Base-by-base conservation (phyloP, 2,888 invertebrate species). In the Clistopyga incitator region DNA sequence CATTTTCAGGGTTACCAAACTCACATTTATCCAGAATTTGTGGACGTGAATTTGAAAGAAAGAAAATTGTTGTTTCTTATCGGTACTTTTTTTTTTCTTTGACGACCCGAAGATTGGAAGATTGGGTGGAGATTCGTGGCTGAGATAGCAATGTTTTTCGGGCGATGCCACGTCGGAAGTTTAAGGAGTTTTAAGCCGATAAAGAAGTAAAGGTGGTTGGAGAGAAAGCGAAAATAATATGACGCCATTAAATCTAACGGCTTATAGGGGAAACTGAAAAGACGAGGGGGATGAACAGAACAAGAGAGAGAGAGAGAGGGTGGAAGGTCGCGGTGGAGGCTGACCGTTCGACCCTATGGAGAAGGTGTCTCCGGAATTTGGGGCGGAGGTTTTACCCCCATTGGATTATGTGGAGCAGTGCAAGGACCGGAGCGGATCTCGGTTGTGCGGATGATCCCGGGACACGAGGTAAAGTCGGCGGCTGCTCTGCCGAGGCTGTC, bases 171-270 rank as follows among this genome's bases (percentile, higher is more conserved):
- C 6, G 29, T 20, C 18, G 77, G 47, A 68, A 68, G 47, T 65
- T 64, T 77, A 59, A 65, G 15, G 67, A 70, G 67, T 70, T 38
- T 38, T 18, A n/a, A 61, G 59, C 67, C 72, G 68, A 77, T 74
- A 77, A 77, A 80, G 72, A 77, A 83, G 20, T 50, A 64, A 72
- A 72, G 59, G 65, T 50, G 76, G 47, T 65, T 50, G 38, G 72
- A 34, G 23, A 38, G 38, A 65, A 78, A 65, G 70, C 52, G 61
- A 38, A 50, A 82, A 75, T 47, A 54, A 68, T 65, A 68, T 72
- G 67, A 72, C 64, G 67, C 72, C 80, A 80, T 80, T 83, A 74
- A 74, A 80, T 83, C 64, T 67, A 68, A 74, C 68, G 77, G 71
- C 76, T 83, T 80, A 71, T 71, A 71, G 71, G 70, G 59, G 45